Evolutionary conservation across 2,888 invertebrate species (phyloP).

Genomic region (Camptogramma bilineatum): DNA sequence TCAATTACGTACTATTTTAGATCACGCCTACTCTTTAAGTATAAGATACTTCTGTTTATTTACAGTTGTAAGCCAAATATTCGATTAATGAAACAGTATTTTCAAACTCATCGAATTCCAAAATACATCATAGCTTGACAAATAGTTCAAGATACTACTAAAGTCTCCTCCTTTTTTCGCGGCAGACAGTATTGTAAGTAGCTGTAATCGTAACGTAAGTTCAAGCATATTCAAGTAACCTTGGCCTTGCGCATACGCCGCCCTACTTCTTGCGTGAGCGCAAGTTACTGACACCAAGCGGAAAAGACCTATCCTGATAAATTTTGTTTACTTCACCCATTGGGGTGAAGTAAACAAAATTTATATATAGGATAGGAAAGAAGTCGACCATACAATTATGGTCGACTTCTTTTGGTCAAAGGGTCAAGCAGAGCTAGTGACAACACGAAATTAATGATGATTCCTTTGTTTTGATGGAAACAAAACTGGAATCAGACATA

Average conservation of each 20-base stretch:
- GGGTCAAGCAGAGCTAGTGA: too few relatives aligned
- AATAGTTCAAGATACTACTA: neutral
- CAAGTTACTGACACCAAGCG: conserved; percentile 23
- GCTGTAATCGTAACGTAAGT: conserved; percentile 25
- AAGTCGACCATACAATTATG: too few relatives aligned
- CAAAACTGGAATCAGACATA: too few relatives aligned
- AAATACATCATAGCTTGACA: neutral
- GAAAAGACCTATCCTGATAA: neutral
- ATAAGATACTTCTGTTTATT: neutral
- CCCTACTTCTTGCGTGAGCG: conserved; percentile 44
- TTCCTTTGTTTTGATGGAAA: too few relatives aligned
- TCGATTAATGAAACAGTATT: neutral
- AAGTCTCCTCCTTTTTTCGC: neutral
- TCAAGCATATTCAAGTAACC: conserved; percentile 33
- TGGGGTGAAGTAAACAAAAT: too few relatives aligned
- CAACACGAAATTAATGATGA: too few relatives aligned
- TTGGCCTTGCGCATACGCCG: conserved; percentile 50
- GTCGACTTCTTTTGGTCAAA: too few relatives aligned
- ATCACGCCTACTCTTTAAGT: neutral
- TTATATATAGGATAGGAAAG: too few relatives aligned
- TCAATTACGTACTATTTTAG: too few relatives aligned
- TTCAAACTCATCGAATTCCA: neutral
- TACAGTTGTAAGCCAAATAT: neutral
- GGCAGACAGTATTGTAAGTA: conserved; percentile 6
- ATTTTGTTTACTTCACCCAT: neutral